Evolutionary conservation across 2,888 invertebrate genomes (phyloP), one percentile per base, ranked within the genome.

Genomic region (Mactromeris polynyma): DNA sequence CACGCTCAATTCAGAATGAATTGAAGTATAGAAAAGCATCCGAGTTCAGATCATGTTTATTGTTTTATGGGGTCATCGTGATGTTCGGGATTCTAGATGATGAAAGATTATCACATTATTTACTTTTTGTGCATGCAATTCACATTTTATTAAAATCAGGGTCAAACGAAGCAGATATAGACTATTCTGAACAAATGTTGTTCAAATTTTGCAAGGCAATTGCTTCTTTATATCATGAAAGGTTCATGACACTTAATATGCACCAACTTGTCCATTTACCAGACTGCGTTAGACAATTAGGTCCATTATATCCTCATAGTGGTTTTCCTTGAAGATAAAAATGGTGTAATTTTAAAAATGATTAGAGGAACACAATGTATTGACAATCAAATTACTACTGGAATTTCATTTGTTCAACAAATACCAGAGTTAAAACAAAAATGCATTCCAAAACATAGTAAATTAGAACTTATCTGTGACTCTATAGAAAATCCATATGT

Each of bases 191-290:
- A 31, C 4, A 2, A 1, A 81, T 85, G 73, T 33, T 89, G 11
- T 38, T 80, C 21, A 17, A 83, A 38, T 86, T 86, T 84, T 78
- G 77, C n/a, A 9, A 17, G n/a, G 26, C 9, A 9, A 19, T 80
- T 38, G 9, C 33, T 4, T 6, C 42, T n/a, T 46, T 86, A 21
- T 90, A 88, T 88, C 86, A 86, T 33, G 64, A 31, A 46, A 83
- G 90, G 80, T 89, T 84, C 38, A 91, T 91, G 90, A 87, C 26
- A 51, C 69, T 89, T 14, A 92, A 91, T 85, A 1, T 92, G 19
- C 92, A 92, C 81, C 89, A 92, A 38, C 42, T 92, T 17, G 17
- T 92, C 19, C 93, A 93, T 83, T 36, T 93, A n/a, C 78, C 89
- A 81, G 92, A 92, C 58, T 80, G 87, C 87, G 92, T 93, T 4